phyloP scores from a whole-genome alignment of 2,888 invertebrate genomes.

The Leucania comma region DNA sequence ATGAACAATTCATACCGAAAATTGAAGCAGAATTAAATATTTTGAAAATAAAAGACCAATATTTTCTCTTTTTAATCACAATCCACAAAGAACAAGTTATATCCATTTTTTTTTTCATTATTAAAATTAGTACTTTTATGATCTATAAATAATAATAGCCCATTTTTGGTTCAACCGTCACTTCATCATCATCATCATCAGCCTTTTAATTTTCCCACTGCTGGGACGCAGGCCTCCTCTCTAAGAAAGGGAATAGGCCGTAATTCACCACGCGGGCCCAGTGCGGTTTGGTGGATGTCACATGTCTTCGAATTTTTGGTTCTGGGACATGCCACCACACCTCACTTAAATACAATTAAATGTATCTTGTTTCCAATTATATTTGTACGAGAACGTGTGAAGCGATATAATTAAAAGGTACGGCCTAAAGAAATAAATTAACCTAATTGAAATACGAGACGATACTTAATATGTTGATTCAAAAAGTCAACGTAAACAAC shows the following conservation, averaged over 20 bases:
- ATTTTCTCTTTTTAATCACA: neutral
- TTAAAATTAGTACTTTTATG: neutral
- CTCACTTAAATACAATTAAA: neutral
- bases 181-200: too few species aligned
- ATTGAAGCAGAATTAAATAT: neutral
- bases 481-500: neutral
- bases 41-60: neutral
- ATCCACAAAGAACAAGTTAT: neutral
- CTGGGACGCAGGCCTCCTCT: too few species aligned
- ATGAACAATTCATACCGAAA: neutral
- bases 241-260: too few species aligned
- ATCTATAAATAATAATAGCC: neutral
- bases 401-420: constrained; percentile 22
- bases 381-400: neutral
- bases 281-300: too few species aligned
- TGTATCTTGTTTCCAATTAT: constrained; percentile 21
- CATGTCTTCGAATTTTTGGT: too few species aligned
- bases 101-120: neutral
- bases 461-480: neutral
- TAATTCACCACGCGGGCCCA: too few species aligned
- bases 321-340: too few species aligned
- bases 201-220: too few species aligned
- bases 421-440: neutral
- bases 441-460: constrained; percentile 6
- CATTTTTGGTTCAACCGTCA: neutral